Evolutionary conservation across 2,797 vertebrate genomes (phyloP).

Genomic region (Somateria mollissima): DNA sequence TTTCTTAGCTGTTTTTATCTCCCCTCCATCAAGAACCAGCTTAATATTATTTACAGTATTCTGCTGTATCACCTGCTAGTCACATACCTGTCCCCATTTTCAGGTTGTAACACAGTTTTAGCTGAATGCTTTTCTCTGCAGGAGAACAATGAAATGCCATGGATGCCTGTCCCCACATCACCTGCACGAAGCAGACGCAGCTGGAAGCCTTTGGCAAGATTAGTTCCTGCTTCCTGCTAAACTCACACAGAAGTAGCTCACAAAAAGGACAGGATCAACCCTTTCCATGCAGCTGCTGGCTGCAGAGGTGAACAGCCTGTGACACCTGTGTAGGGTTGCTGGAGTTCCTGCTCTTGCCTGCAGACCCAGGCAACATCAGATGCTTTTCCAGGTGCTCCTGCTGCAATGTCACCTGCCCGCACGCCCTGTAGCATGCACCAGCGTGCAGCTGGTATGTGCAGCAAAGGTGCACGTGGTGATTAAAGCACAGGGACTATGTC

Average conservation of each 20-base stretch:
- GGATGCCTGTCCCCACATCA: background rate
- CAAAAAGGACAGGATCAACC: background rate
- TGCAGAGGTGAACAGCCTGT: background rate
- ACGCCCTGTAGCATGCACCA: background rate
- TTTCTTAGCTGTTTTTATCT: background rate
- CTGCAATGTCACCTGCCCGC: background rate
- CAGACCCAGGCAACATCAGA: background rate
- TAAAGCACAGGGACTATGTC: background rate
- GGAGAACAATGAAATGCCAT: background rate
- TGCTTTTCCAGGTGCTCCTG: background rate
- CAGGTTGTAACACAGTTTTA: background rate
- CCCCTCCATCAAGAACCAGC: background rate
- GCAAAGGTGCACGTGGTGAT: rapidly evolving
- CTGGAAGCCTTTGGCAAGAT: background rate
- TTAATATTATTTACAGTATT: background rate
- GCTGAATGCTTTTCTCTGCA: background rate
- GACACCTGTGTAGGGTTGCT: background rate
- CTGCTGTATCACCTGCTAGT: background rate
- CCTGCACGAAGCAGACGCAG: background rate
- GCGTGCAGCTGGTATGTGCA: rapidly evolving
- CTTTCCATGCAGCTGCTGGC: background rate
- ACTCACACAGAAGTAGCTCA: rapidly evolving
- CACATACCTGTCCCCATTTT: background rate
- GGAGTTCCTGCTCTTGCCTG: background rate
- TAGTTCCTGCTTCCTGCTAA: background rate